phyloP scores from a whole-genome alignment of 2,888 invertebrate genomes.

The Lycaena phlaeas region DNA sequence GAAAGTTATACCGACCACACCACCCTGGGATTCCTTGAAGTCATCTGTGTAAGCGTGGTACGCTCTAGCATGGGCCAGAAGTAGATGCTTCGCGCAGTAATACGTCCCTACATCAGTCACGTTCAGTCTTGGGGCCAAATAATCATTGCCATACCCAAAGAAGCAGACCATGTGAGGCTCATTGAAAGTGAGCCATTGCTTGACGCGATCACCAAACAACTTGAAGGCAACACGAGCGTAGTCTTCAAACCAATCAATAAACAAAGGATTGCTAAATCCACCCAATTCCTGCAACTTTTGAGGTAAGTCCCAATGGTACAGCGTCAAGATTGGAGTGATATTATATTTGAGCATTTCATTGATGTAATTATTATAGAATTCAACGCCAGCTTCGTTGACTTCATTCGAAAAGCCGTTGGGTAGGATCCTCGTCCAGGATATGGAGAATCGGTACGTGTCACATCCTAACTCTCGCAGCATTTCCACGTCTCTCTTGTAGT shows the following conservation, averaged over 20 bases:
- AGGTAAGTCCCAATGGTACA: neutral
- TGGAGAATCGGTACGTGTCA: constrained; percentile 69
- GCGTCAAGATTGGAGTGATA: neutral
- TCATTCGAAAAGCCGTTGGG: constrained; percentile 42
- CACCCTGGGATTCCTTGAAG: constrained; percentile 34
- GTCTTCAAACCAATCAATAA: neutral
- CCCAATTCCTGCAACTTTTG: neutral
- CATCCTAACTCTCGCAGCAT: constrained; percentile 60
- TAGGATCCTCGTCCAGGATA: constrained; percentile 70
- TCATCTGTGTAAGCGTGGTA: constrained; percentile 48
- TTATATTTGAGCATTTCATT: neutral
- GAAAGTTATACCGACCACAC: constrained; percentile 31
- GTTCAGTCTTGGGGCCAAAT: constrained; percentile 41
- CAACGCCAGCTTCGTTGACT: constrained; percentile 44
- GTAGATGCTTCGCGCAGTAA: constrained; percentile 59
- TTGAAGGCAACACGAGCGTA: constrained; percentile 45
- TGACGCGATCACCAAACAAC: constrained; percentile 61
- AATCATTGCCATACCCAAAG: constrained; percentile 49
- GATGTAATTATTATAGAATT: neutral
- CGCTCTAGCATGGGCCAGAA: constrained; percentile 66
- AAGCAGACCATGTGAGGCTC: constrained; percentile 60
- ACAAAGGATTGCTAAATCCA: neutral
- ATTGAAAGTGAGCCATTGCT: constrained; percentile 74
- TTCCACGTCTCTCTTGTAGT: constrained; percentile 67
- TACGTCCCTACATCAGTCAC: constrained; percentile 61